These are phyloP conservation scores for Brachionus sp. DNA, from an alignment of 1,140 invertebrate species.

Conservation along the genomic window DNA sequence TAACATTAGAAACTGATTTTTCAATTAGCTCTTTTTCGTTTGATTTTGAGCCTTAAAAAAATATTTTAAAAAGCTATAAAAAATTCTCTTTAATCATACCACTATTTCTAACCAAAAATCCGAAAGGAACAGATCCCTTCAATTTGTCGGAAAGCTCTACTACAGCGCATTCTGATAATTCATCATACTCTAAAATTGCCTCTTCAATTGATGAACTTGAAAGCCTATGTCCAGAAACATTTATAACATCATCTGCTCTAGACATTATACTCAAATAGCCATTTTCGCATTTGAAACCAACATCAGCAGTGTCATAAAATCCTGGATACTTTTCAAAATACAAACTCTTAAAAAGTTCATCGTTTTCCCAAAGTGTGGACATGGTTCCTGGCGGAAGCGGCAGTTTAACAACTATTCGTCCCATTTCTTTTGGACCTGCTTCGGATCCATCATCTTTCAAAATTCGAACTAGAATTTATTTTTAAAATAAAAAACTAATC, in stretches of 20 bases:
- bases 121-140: slow-evolving; percentile 83
- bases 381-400: slow-evolving; percentile 82
- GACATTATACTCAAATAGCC: slow-evolving; percentile 83
- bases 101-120: slow-evolving; percentile 71
- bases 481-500: neutral
- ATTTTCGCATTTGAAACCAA: slow-evolving; percentile 74
- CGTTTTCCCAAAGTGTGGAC: slow-evolving; percentile 74
- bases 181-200: slow-evolving; percentile 74
- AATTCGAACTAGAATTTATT: slow-evolving; percentile 67
- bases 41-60: slow-evolving; percentile 40
- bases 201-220: slow-evolving; percentile 83
- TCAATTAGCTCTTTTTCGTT: slow-evolving; percentile 53
- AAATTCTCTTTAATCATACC: neutral
- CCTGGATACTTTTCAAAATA: slow-evolving; percentile 81
- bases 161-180: slow-evolving; percentile 77
- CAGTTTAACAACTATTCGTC: slow-evolving; percentile 75
- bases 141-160: slow-evolving; percentile 80
- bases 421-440: slow-evolving; percentile 69
- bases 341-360: slow-evolving; percentile 73
- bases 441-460: slow-evolving; percentile 69
- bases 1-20: slow-evolving; percentile 63
- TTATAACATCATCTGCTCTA: slow-evolving; percentile 89
- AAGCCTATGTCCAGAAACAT: slow-evolving; percentile 83
- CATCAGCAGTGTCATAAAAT: slow-evolving; percentile 93
- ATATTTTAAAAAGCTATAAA: neutral